Conservation (phyloP, 1,140 invertebrate species). For the Halesus radiatus region DNA sequence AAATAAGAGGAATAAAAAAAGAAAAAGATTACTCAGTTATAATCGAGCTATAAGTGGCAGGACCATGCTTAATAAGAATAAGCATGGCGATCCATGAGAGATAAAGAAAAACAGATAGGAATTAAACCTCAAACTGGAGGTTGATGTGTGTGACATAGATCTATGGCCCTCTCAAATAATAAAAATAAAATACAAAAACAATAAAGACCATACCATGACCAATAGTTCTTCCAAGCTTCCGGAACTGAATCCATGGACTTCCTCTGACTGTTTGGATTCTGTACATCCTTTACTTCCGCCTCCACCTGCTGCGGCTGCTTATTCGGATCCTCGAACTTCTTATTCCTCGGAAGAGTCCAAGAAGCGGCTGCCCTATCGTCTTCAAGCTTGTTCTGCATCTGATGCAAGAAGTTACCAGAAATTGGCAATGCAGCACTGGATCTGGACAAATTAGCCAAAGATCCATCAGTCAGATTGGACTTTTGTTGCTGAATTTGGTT, state of each 20-base stretch:
- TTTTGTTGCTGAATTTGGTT: constrained; percentile 6
- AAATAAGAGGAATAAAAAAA: too few relatives aligned
- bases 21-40: too few relatives aligned
- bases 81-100: background rate
- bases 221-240: constrained; percentile 66
- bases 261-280: constrained; percentile 4
- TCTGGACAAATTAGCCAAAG: background rate
- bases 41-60: too few relatives aligned
- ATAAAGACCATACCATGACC: constrained; percentile 64
- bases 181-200: background rate
- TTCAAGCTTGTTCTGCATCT: constrained; percentile 31
- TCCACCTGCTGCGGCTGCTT: background rate
- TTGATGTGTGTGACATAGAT: too few relatives aligned
- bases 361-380: background rate
- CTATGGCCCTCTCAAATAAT: too few relatives aligned
- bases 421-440: constrained; percentile 21
- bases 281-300: background rate
- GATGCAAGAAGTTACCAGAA: constrained; percentile 27
- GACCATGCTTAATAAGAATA: too few relatives aligned
- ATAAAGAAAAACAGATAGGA: background rate
- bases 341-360: constrained; percentile 33
- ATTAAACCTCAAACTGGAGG: background rate
- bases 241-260: constrained; percentile 32
- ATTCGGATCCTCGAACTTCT: background rate
- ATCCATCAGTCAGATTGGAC: background rate